These are phyloP conservation scores for Steatornis caripensis DNA, from an alignment of 2,113 vertebrate species.

Conservation along the genomic window DNA sequence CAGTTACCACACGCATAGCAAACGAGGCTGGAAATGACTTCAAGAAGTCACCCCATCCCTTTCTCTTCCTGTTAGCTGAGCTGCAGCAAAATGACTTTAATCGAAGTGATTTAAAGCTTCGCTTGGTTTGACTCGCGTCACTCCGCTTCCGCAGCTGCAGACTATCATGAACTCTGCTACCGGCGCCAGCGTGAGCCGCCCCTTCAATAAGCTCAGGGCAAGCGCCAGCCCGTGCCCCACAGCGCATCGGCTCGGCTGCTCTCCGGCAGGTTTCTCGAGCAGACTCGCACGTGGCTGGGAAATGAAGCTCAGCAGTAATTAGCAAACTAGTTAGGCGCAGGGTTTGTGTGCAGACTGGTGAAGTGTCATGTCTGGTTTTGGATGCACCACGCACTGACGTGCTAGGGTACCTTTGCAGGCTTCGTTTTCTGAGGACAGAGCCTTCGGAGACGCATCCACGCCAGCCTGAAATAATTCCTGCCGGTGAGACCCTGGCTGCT, in stretches of 20 bases:
- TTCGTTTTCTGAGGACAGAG: not conserved
- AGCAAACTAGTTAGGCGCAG: not conserved
- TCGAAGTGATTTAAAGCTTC: accelerated
- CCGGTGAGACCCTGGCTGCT: not conserved
- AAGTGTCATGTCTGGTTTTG: accelerated
- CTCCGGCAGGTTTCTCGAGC: not conserved
- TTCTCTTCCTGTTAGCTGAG: not conserved
- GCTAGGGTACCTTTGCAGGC: not conserved
- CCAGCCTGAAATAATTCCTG: not conserved
- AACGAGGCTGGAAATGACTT: not conserved
- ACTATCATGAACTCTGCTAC: accelerated
- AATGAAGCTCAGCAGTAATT: not conserved
- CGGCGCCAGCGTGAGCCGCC: accelerated
- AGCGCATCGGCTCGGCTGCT: not conserved
- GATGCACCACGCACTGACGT: accelerated
- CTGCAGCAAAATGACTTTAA: not conserved
- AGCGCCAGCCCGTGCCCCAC: not conserved
- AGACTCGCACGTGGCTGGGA: accelerated
- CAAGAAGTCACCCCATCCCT: not conserved
- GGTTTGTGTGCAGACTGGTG: not conserved
- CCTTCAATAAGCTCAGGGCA: accelerated
- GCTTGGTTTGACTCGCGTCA: accelerated
- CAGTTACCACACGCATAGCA: accelerated
- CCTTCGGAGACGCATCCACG: accelerated
- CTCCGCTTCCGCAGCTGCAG: not conserved